A percentile compares a stretch with the other conserved stretches of the same genome.
These are phyloP conservation scores for Premnoplex brunnescens DNA, from an alignment of 2,797 vertebrate species.

Conservation along the genomic window DNA sequence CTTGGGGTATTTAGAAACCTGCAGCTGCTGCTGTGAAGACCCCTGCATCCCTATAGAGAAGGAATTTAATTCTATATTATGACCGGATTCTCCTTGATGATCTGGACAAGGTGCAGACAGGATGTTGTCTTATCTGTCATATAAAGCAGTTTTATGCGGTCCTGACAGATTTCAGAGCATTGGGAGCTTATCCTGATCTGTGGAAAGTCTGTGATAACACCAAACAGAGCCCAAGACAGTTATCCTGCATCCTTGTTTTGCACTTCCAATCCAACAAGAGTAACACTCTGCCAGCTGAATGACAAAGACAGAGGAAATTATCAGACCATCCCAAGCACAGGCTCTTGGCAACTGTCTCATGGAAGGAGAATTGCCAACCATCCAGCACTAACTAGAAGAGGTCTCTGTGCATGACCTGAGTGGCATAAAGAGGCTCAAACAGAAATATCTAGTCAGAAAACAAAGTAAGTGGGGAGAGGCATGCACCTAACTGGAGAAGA, in stretches of 20 bases:
- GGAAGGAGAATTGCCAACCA: not conserved
- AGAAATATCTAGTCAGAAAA: not conserved
- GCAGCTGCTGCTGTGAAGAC: not conserved
- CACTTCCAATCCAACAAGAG: not conserved
- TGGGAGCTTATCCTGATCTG: not conserved
- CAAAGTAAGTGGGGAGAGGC: not conserved
- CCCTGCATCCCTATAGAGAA: not conserved
- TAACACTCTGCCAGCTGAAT: not conserved
- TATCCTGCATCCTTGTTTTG: not conserved
- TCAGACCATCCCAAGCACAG: not conserved
- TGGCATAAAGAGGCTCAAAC: not conserved
- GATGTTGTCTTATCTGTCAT: not conserved
- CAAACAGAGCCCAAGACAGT: not conserved
- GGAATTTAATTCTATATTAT: not conserved
- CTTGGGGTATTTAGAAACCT: not conserved
- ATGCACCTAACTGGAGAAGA: not conserved
- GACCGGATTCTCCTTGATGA: not conserved
- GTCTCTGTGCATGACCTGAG: not conserved
- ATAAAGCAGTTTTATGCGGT: not conserved
- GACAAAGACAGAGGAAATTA: not conserved
- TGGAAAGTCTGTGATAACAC: not conserved
- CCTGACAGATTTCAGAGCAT: not conserved
- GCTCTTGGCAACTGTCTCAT: not conserved
- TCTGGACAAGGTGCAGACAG: not conserved
- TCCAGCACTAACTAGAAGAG: not conserved